Conservation (phyloP, 92 coral and sea anemone genomes). For the Chrysogorgia sp. region DNA sequence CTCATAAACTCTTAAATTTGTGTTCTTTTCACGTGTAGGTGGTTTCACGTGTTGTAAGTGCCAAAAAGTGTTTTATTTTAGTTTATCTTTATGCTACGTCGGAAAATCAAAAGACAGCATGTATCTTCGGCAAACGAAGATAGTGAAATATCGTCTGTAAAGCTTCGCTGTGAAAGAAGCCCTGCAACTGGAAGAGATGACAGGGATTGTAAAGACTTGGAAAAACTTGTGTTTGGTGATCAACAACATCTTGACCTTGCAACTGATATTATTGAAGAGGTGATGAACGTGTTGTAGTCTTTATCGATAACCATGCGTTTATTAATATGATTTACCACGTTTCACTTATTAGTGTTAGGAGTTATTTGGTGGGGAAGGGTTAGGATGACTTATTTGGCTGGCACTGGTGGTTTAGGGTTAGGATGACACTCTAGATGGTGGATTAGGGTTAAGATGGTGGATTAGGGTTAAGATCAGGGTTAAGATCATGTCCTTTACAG, state of each 20-base stretch:
- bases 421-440: too few relatives aligned
- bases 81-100: slow-evolving; percentile 65
- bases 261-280: slow-evolving; percentile 23
- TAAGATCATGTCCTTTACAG: too few relatives aligned
- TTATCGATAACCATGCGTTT: neutral
- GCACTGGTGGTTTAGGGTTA: too few relatives aligned
- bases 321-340: neutral
- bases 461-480: too few relatives aligned
- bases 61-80: neutral
- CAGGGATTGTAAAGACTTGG: slow-evolving; percentile 51
- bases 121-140: slow-evolving; percentile 47
- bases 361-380: neutral
- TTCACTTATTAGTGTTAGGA: neutral
- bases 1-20: too few relatives aligned
- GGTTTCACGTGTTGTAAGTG: too few relatives aligned
- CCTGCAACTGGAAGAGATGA: neutral
- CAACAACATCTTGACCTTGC: slow-evolving; percentile 59
- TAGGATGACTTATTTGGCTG: too few relatives aligned
- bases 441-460: too few relatives aligned
- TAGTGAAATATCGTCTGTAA: slow-evolving; percentile 19
- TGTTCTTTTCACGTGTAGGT: too few relatives aligned
- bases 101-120: slow-evolving; percentile 65
- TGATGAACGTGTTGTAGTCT: neutral
- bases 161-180: slow-evolving; percentile 6
- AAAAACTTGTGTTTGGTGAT: slow-evolving; percentile 81